Evolutionary conservation across 2,888 invertebrate genomes (phyloP).

Genomic region (Cynaeus angustus): DNA sequence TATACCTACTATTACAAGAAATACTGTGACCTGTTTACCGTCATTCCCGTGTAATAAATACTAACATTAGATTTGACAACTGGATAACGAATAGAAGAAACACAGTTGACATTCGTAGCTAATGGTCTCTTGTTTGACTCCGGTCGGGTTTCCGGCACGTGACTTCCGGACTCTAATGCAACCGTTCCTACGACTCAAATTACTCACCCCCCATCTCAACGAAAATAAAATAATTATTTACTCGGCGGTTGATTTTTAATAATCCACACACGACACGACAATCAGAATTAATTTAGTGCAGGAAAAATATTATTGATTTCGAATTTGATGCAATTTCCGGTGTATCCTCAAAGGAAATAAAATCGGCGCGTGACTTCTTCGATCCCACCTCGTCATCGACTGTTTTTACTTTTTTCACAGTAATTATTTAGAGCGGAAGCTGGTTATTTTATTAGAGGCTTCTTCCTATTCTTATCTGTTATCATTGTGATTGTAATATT

Average conservation of each 20-base stretch:
- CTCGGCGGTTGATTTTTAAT: conserved; percentile 41
- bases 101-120: conserved; percentile 54
- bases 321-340: conserved; percentile 61
- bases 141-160: conserved; percentile 61
- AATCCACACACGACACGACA: conserved; percentile 36
- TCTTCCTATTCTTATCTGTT: conserved; percentile 44
- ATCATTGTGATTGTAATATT: conserved; percentile 34
- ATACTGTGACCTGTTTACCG: no score
- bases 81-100: conserved; percentile 41
- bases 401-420: not conserved
- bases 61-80: conserved; percentile 27
- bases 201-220: conserved; percentile 48
- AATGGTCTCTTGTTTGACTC: conserved; percentile 61
- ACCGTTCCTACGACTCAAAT: conserved; percentile 55
- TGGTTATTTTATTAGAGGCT: conserved; percentile 36
- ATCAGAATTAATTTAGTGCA: conserved; percentile 46
- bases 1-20: no score
- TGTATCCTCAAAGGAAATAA: conserved; percentile 59
- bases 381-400: conserved; percentile 7
- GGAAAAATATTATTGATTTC: conserved; percentile 55
- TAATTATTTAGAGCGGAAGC: conserved; percentile 28
- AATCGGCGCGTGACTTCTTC: conserved; percentile 56
- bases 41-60: conserved; percentile 15
- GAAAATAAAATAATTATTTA: conserved; percentile 44
- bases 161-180: conserved; percentile 61